Evolutionary conservation across 2,888 invertebrate genomes (phyloP).

Genomic region (Oligia fasciuncula): DNA sequence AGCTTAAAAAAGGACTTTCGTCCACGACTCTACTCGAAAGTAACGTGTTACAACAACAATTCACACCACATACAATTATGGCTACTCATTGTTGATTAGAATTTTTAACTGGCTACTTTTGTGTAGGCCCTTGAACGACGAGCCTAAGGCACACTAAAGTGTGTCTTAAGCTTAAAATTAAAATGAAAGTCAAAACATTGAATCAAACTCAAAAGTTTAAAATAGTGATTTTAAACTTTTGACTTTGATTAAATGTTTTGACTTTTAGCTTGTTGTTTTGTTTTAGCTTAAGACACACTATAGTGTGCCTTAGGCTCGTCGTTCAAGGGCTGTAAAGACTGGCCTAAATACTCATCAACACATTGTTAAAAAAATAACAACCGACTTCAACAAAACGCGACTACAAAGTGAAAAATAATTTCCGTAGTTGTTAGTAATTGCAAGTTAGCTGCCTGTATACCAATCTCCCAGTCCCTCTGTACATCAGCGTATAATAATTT

Average conservation of each 20-base stretch:
- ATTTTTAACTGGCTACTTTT: neutral
- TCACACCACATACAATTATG: neutral
- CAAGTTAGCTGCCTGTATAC: neutral
- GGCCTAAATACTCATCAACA: no score
- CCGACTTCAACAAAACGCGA: neutral
- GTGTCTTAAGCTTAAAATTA: no score
- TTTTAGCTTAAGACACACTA: neutral
- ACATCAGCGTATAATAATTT: slow-evolving; percentile 68
- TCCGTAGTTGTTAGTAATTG: neutral
- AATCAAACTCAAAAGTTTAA: no score
- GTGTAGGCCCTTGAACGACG: neutral
- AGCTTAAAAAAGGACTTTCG: neutral
- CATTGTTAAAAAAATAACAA: neutral
- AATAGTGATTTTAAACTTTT: neutral
- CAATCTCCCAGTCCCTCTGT: slow-evolving; percentile 18
- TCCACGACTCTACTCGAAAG: neutral
- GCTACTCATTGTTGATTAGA: neutral
- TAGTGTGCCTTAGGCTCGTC: no score
- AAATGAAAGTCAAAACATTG: no score
- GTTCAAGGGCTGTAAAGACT: no score
- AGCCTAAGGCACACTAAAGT: no score
- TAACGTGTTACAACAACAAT: neutral
- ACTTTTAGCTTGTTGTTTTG: no score
- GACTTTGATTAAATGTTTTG: neutral
- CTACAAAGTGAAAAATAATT: neutral